Conservation (phyloP, 2,113 vertebrate genomes). For the Sorex fumeus region DNA sequence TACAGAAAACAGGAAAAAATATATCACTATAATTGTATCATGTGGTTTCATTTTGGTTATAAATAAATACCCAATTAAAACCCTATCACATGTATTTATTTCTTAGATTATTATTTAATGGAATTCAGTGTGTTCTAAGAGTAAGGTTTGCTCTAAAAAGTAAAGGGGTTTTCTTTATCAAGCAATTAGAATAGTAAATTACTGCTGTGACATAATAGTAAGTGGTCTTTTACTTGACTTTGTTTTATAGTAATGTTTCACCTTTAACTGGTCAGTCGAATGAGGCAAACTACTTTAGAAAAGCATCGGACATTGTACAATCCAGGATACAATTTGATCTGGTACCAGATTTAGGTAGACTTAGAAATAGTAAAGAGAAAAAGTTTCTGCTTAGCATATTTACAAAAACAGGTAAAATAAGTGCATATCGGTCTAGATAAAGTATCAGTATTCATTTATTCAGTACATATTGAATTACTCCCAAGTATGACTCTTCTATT, state of each 20-base stretch:
- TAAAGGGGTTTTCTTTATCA: neutral
- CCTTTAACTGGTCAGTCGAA: neutral
- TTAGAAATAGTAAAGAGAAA: slow-evolving; percentile 10
- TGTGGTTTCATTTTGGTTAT: neutral
- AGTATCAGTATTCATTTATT: slow-evolving; percentile 54
- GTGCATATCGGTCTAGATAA: neutral
- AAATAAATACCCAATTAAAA: neutral
- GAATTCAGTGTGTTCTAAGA: neutral
- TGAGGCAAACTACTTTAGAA: neutral
- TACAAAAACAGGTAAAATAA: neutral
- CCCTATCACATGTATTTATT: too few relatives aligned
- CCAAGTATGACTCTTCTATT: slow-evolving; percentile 17
- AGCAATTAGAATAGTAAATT: neutral
- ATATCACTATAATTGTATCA: neutral
- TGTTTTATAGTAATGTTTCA: neutral
- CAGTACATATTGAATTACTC: neutral
- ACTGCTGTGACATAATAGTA: neutral
- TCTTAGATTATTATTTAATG: neutral
- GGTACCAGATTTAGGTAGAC: neutral
- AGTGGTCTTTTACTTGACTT: neutral
- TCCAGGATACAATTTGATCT: neutral
- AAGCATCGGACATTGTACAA: neutral
- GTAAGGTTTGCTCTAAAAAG: neutral
- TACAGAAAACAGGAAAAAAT: neutral
- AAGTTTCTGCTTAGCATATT: neutral